Conservation (phyloP, 2,888 invertebrate genomes). For the Amaurobius ferox region DNA sequence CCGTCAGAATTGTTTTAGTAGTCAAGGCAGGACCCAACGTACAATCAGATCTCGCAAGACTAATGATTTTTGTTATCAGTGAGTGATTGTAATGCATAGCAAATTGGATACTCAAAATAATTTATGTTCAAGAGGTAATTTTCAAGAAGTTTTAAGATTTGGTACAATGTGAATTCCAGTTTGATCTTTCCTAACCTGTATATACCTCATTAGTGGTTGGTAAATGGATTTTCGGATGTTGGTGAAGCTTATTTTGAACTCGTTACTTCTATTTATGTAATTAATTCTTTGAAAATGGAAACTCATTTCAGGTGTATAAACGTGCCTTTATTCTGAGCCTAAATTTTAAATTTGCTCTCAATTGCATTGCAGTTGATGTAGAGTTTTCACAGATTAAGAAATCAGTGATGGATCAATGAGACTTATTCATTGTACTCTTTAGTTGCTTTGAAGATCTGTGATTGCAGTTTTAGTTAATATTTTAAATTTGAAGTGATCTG, state of each 20-base stretch:
- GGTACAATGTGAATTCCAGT: constrained; percentile 36
- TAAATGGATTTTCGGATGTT: constrained; percentile 64
- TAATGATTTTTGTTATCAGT: constrained; percentile 14
- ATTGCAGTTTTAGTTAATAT: background rate
- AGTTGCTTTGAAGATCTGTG: background rate
- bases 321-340: constrained; percentile 65
- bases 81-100: background rate
- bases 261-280: constrained; percentile 57
- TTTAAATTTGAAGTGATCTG: background rate
- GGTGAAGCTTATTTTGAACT: constrained; percentile 51
- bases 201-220: constrained; percentile 66
- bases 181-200: constrained; percentile 68
- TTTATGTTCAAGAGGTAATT: background rate
- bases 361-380: background rate
- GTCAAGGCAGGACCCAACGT: background rate
- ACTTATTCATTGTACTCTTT: background rate
- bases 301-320: constrained; percentile 43
- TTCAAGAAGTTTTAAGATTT: constrained; percentile 28
- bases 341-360: constrained; percentile 10
- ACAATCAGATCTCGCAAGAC: constrained; percentile 28
- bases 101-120: background rate
- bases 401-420: background rate
- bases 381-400: background rate
- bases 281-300: constrained; percentile 34
- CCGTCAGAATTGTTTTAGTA: constrained; percentile 7